Conservation (phyloP, 2,113 vertebrate genomes). For the Euleptes europaea region DNA sequence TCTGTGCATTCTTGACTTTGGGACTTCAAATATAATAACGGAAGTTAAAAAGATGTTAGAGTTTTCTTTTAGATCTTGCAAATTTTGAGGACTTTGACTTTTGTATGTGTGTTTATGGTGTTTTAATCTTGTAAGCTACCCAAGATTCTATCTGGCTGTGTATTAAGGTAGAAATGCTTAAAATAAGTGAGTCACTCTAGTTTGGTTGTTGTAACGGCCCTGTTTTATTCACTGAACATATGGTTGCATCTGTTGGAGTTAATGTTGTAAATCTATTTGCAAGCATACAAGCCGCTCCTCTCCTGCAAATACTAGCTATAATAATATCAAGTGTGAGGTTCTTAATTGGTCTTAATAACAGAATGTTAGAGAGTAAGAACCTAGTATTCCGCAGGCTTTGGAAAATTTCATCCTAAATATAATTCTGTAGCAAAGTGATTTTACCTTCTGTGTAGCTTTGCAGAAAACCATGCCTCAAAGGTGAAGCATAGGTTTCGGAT, state of each 20-base stretch:
- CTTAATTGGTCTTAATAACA: conserved; percentile 9
- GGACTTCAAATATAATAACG: not conserved
- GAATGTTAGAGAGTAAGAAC: accelerated
- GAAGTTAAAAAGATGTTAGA: not conserved
- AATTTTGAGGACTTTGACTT: too few species aligned
- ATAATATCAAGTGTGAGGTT: not conserved
- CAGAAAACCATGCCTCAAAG: too few species aligned
- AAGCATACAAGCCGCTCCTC: not conserved
- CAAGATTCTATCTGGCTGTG: too few species aligned
- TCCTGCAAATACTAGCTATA: conserved; percentile 15
- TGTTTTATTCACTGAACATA: conserved; percentile 15
- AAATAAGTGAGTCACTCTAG: not conserved
- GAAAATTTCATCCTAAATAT: not conserved
- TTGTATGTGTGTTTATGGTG: too few species aligned
- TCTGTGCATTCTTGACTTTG: not conserved
- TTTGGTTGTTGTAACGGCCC: not conserved
- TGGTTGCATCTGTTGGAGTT: not conserved
- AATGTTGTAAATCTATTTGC: not conserved
- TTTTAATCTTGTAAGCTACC: too few species aligned
- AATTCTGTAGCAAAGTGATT: not conserved
- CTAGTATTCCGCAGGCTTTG: not conserved
- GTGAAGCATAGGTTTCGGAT: too few species aligned
- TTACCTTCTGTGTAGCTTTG: not conserved
- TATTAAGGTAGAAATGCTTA: too few species aligned
- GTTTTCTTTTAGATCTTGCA: too few species aligned